Evolutionary conservation across 2,113 vertebrate genomes (phyloP).

Genomic region (Lasiurus borealis): DNA sequence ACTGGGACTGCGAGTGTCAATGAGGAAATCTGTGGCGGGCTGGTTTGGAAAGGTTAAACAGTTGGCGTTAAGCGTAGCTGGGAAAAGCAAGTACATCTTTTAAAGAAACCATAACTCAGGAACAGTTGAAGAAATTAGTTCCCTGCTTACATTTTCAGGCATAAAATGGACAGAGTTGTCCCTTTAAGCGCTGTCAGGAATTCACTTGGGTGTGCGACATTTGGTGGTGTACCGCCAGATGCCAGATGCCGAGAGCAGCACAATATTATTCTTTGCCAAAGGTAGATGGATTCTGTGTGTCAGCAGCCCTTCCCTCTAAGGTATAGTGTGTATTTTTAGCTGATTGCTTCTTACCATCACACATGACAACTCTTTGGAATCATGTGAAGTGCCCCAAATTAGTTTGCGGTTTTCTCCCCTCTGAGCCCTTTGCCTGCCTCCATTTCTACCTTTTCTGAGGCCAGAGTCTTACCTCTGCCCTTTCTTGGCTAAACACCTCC

Average conservation of each 20-base stretch:
- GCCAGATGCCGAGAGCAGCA: neutral
- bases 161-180: conserved; percentile 6
- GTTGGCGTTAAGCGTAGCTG: conserved; percentile 57
- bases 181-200: conserved; percentile 59
- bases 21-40: conserved; percentile 62
- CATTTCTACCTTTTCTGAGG: neutral
- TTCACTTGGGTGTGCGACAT: neutral
- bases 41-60: conserved; percentile 63
- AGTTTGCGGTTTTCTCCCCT: neutral
- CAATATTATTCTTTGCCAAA: conserved; percentile 68
- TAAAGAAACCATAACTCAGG: conserved; percentile 71
- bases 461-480: neutral
- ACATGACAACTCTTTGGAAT: neutral
- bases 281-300: conserved; percentile 46
- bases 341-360: conserved; percentile 37
- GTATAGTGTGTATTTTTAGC: neutral
- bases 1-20: neutral
- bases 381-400: neutral
- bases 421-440: neutral
- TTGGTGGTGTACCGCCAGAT: neutral
- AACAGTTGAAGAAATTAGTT: conserved; percentile 65
- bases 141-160: conserved; percentile 60
- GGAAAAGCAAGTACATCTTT: conserved; percentile 67
- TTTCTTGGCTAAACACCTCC: neutral
- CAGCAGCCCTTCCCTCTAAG: neutral